Percentiles rank a stretch among this genome's conserved stretches.
phyloP scores from a whole-genome alignment of 2,797 vertebrate species.

The Tolypeutes matacus region DNA sequence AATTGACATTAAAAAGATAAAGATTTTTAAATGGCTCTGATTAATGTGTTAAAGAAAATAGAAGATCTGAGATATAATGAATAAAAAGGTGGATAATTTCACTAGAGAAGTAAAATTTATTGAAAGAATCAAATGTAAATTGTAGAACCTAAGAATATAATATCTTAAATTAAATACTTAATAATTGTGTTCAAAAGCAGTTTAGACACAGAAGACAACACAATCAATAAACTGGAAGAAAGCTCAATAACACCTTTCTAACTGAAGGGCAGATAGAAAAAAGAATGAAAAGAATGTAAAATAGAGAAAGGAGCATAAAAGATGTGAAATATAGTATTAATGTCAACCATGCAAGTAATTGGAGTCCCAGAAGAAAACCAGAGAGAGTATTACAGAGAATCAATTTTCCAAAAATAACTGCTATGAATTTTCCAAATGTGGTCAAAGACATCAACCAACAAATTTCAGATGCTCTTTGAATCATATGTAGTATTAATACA shows the following conservation, averaged over 20 bases:
- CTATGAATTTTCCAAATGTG: not conserved
- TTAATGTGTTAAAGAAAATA: not conserved
- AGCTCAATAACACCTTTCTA: not conserved
- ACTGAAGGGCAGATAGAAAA: not conserved
- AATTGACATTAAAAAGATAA: not conserved
- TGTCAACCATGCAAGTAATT: not conserved
- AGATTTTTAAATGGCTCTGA: not conserved
- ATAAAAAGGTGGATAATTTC: not conserved
- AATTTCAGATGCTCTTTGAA: not conserved
- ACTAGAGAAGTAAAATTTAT: not conserved
- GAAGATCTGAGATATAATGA: not conserved
- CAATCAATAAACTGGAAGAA: not conserved
- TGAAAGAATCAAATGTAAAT: slow-evolving; percentile 11
- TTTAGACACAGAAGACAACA: not conserved
- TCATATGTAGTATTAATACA: not conserved
- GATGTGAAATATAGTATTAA: not conserved
- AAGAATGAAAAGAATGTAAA: not conserved
- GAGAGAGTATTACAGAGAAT: not conserved
- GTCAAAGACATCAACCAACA: not conserved
- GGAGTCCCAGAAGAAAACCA: not conserved
- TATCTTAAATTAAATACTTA: slow-evolving; percentile 4
- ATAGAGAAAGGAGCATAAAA: not conserved
- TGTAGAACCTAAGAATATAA: not conserved
- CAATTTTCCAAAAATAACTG: not conserved
- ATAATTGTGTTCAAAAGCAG: not conserved